Evolutionary conservation across 2,888 invertebrate species (phyloP), one percentile per base, ranked within the genome.

Genomic region (Apoda limacodes): DNA sequence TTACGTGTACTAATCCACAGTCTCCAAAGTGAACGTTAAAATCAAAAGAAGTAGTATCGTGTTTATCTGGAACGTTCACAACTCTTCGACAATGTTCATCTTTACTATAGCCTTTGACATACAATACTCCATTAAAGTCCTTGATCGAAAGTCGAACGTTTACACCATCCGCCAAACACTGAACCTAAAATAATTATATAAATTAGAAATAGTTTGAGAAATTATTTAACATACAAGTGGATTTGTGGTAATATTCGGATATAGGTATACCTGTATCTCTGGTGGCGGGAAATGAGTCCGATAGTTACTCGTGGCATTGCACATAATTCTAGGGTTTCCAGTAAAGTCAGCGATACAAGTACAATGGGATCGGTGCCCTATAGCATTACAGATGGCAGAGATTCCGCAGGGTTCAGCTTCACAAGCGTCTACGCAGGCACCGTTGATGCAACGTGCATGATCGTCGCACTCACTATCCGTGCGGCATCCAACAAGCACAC

Each of bases 61-160:
- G 80, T 48, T 90, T 88, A 6, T 86, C 85, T 6, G 91, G 87
- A 32, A 92, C 83, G 19, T 90, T 89, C 2, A 94, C 88, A 1
- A 93, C 88, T 29, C 90, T 83, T 42, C 95, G 85, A 60, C 95
- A 96, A 39, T 92, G 87, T 58, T 93, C 93, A 52, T 95, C 93
- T 64, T 95, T 95, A 61, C 95, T 95, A 70, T 95, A 93, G 17
- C 95, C 95, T 72, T 95, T 95, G 0, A 96, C 95, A 54, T 96
- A 96, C 2, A 95, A 74, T 1, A 95, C 90, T 9, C 95, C 95
- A 51, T 93, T 92, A 62, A 95, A 95, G 35, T 90, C 90, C 48
- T 85, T 85, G 17, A 91, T 88, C 51, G 88, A 86, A 25, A 93
- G 88, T 53, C 89, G 87, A 0, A 95, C 94, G 60, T 92, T 90